Evolutionary conservation across 1,140 invertebrate species (phyloP), one percentile per base, ranked within the genome.

Genomic region (Cephus cinctus): DNA sequence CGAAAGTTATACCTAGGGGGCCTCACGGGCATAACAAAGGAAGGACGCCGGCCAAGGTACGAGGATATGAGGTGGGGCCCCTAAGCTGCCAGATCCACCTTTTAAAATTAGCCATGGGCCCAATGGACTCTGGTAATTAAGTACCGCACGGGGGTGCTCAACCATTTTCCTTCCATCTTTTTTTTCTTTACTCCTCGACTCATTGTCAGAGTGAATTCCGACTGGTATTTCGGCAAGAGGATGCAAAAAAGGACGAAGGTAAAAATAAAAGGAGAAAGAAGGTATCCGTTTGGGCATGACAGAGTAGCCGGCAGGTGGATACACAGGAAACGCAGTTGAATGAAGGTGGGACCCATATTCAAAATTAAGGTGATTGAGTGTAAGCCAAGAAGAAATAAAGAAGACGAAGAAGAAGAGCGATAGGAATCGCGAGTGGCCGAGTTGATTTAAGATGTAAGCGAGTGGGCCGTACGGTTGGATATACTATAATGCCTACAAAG

Each of bases 1-100:
- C 34, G 52, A 52, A 43, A 54, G 47, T 52, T 56, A 43, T 52
- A 50, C 47, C 50, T 36, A 36, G 31, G 30, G 31, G 43, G 35
- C 42, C 44, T 20, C 43, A 22, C 27, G 42, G 41, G 44, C 30
- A 25, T 12, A 30, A 43, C 27, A 30, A 43, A 43, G 27, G 25
- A 43, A 14, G 25, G 25, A 43, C 15, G 27, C 21, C 5, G 9
- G 22, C 21, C 5, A 12, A n/a, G 25, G 16, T 1, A 3, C n/a
- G 22, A 14, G 2, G 21, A 9, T 11, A 43, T 11, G 22, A 43
- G 32, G 14, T 31, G 6, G 3, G 16, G 9, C 21, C 19, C 19
- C 25, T 4, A 2, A 43, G 1, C 11, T 16, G 4, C 32, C n/a
- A 8, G 21, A 2, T 14, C 5, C 6, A 3, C 35, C 35, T 38